Conservation (phyloP, 2,888 invertebrate species). For the Limenitis camilla region DNA sequence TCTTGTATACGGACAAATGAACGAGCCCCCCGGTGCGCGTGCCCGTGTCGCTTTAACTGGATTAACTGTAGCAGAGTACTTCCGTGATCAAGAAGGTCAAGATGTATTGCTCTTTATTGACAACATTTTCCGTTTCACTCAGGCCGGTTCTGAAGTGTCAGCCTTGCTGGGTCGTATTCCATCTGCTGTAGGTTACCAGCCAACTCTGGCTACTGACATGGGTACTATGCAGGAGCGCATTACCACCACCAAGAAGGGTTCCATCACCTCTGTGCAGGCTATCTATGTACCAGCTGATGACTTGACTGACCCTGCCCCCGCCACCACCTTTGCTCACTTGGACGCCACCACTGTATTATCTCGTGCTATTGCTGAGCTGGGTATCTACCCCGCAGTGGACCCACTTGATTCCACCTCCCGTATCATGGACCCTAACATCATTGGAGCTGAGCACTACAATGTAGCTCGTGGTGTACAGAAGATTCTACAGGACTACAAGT, state of each 20-base stretch:
- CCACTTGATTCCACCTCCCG: slow-evolving; percentile 95
- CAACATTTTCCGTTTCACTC: slow-evolving; percentile 96
- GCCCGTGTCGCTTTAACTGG: slow-evolving; percentile 95
- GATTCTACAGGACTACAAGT: slow-evolving; percentile 88
- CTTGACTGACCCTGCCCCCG: slow-evolving; percentile 96
- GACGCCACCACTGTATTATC: slow-evolving; percentile 96
- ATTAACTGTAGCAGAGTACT: slow-evolving; percentile 94
- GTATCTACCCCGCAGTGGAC: slow-evolving; percentile 96
- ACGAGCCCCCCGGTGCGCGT: slow-evolving; percentile 96
- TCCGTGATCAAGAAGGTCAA: slow-evolving; percentile 95
- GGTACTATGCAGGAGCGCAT: slow-evolving; percentile 98
- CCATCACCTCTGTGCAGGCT: slow-evolving; percentile 96
- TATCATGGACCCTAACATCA: slow-evolving; percentile 95
- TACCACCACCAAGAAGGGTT: slow-evolving; percentile 94
- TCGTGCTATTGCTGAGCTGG: slow-evolving; percentile 93
- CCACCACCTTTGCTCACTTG: slow-evolving; percentile 96
- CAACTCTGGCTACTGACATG: slow-evolving; percentile 98
- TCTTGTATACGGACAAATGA: slow-evolving; percentile 97
- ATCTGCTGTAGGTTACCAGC: slow-evolving; percentile 96
- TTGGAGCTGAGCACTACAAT: slow-evolving; percentile 91
- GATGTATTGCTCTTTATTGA: slow-evolving; percentile 96
- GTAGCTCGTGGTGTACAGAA: slow-evolving; percentile 94
- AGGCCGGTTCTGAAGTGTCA: slow-evolving; percentile 92
- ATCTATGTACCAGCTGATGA: slow-evolving; percentile 98
- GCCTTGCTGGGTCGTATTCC: slow-evolving; percentile 96